A percentile compares a stretch with the other conserved stretches of the same genome.
Conservation (phyloP, 1,140 invertebrate species). For the Coptotermes formosanus region DNA sequence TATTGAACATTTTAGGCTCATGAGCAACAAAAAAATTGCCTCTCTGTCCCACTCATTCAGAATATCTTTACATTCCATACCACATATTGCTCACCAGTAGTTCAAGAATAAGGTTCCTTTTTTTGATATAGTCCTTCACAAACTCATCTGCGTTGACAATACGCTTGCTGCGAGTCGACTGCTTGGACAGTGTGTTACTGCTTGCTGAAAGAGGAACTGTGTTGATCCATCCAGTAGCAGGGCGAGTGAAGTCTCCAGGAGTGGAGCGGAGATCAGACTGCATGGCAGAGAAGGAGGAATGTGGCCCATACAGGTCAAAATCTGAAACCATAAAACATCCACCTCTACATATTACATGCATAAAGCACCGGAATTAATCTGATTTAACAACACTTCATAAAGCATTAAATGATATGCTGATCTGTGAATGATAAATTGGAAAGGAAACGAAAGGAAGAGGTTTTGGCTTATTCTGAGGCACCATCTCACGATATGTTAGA, state of each 20-base stretch:
- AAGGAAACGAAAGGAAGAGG: too few relatives aligned
- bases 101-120: constrained; percentile 91
- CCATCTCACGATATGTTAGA: too few relatives aligned
- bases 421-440: too few relatives aligned
- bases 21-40: too few relatives aligned
- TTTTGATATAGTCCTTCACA: constrained; percentile 93
- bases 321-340: constrained; percentile 15
- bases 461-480: too few relatives aligned
- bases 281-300: constrained; percentile 28
- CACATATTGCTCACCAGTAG: constrained; percentile 59
- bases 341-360: too few relatives aligned
- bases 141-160: constrained; percentile 70
- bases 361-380: too few relatives aligned
- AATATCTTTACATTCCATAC: neutral
- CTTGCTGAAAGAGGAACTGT: constrained; percentile 73
- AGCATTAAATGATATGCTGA: too few relatives aligned
- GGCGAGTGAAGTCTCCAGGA: constrained; percentile 43
- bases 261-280: constrained; percentile 31
- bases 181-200: constrained; percentile 62
- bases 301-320: constrained; percentile 34
- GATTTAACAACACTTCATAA: too few relatives aligned
- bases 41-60: neutral
- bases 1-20: too few relatives aligned
- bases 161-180: constrained; percentile 68
- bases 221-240: constrained; percentile 83